phyloP scores from a whole-genome alignment of 2,888 invertebrate species.

The Charanyca ferruginea region DNA sequence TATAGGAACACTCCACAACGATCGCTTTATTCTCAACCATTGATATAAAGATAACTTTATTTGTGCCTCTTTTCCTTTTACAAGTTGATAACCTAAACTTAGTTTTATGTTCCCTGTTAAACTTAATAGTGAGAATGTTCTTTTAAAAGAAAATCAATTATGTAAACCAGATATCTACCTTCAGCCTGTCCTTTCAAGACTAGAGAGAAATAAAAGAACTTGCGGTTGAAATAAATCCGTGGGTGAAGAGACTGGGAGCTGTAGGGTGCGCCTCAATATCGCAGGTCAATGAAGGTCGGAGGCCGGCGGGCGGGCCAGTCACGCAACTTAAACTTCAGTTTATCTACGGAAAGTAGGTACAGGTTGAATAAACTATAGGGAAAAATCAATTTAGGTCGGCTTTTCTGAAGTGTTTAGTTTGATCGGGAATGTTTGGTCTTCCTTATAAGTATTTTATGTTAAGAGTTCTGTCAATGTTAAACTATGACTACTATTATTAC shows the following conservation, averaged over 20 bases:
- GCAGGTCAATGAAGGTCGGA: slow-evolving; percentile 79
- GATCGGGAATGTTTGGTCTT: slow-evolving; percentile 21
- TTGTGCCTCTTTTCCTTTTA: background rate
- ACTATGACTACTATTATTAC: slow-evolving; percentile 4
- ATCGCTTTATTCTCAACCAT: slow-evolving; percentile 16
- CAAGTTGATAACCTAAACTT: background rate
- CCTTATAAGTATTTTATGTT: slow-evolving; percentile 35
- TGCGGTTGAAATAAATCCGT: slow-evolving; percentile 67
- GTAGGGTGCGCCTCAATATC: slow-evolving; percentile 76
- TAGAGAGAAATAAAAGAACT: slow-evolving; percentile 52
- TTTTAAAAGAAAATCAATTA: slow-evolving; percentile 1
- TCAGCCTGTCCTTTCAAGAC: background rate
- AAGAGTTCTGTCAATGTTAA: slow-evolving; percentile 12
- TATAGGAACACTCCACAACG: background rate
- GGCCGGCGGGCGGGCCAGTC: slow-evolving; percentile 74
- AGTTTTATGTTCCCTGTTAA: too few relatives aligned
- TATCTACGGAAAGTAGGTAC: slow-evolving; percentile 55
- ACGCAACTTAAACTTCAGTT: slow-evolving; percentile 76
- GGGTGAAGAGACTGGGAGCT: slow-evolving; percentile 69
- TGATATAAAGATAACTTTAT: background rate
- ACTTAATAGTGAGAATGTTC: background rate
- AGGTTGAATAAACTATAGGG: slow-evolving; percentile 55
- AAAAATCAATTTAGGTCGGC: slow-evolving; percentile 54
- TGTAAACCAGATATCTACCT: slow-evolving; percentile 3
- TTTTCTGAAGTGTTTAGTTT: slow-evolving; percentile 41